A percentile compares a stretch with the other conserved stretches of the same genome.
Evolutionary conservation across 1,140 invertebrate species (phyloP).

Genomic region (Gyrodactylus bullatarudis): DNA sequence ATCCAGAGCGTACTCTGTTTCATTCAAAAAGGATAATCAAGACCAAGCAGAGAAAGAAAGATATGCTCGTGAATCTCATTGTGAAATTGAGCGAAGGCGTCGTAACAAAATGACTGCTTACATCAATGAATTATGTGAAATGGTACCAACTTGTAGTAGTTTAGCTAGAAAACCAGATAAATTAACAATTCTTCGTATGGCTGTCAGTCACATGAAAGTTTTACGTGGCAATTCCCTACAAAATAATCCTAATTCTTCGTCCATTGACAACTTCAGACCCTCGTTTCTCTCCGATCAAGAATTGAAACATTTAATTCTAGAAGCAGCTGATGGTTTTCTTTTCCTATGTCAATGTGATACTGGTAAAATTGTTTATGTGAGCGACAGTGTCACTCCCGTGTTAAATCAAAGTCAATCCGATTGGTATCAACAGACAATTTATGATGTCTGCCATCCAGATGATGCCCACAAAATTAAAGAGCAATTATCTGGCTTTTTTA

Average conservation of each 20-base stretch:
- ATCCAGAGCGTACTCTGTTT: background rate
- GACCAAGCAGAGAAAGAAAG: slow-evolving; percentile 5
- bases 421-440: slow-evolving; percentile 75
- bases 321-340: slow-evolving; percentile 91
- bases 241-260: slow-evolving; percentile 33
- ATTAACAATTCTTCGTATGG: slow-evolving; percentile 90
- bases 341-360: slow-evolving; percentile 94
- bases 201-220: slow-evolving; percentile 92
- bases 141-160: slow-evolving; percentile 92
- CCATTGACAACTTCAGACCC: slow-evolving; percentile 86
- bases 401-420: slow-evolving; percentile 80
- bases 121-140: slow-evolving; percentile 93
- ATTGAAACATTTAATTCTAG: slow-evolving; percentile 81
- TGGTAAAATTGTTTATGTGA: slow-evolving; percentile 79
- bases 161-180: slow-evolving; percentile 91
- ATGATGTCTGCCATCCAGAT: slow-evolving; percentile 80
- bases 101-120: slow-evolving; percentile 99
- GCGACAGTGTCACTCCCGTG: slow-evolving; percentile 81
- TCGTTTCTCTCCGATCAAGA: slow-evolving; percentile 96
- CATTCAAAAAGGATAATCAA: background rate
- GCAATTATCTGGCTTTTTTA: slow-evolving; percentile 29
- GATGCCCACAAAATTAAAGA: slow-evolving; percentile 83
- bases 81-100: slow-evolving; percentile 82
- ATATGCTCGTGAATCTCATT: slow-evolving; percentile 56
- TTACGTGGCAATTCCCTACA: slow-evolving; percentile 40